Conservation (phyloP, 2,797 vertebrate species). For the Malacoraja senta region DNA sequence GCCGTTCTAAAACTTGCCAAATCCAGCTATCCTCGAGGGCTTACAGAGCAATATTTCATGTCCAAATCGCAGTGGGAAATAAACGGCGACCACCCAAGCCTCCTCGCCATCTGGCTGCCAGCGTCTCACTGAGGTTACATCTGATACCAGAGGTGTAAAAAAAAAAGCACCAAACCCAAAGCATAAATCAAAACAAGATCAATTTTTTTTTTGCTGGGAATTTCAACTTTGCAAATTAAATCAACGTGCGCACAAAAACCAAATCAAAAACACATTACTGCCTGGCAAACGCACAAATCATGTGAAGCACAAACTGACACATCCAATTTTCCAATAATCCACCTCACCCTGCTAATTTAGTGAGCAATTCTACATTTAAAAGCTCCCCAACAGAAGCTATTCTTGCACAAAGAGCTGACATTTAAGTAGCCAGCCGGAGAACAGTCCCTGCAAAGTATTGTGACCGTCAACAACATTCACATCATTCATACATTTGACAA, state of each 20-base stretch:
- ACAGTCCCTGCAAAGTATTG: neutral
- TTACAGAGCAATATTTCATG: neutral
- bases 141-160: neutral
- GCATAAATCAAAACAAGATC: neutral
- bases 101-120: neutral
- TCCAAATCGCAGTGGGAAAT: neutral
- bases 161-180: neutral
- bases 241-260: neutral
- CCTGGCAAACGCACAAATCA: neutral
- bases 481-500: neutral
- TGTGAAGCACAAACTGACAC: neutral
- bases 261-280: neutral
- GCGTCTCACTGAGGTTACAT: neutral
- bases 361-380: neutral
- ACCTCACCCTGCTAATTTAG: neutral
- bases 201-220: neutral
- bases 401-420: neutral
- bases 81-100: neutral
- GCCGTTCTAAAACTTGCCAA: neutral
- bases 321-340: neutral
- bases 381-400: neutral
- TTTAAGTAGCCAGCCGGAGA: neutral
- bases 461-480: too few relatives aligned
- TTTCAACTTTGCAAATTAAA: neutral
- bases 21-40: neutral